Evolutionary conservation across 2,888 invertebrate species (phyloP).

Genomic region (Pollenia amentaria): DNA sequence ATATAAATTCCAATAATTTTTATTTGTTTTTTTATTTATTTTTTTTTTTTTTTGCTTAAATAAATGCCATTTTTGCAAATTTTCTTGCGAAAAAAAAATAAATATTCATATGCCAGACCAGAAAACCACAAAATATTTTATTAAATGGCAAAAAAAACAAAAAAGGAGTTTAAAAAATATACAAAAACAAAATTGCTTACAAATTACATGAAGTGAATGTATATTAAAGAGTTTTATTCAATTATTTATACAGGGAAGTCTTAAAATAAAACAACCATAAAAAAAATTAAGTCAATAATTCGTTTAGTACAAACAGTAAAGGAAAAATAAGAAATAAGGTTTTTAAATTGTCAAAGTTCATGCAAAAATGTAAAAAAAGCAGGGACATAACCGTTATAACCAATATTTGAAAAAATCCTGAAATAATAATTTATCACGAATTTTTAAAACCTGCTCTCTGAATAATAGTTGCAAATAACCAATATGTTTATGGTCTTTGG

Average conservation of each 20-base stretch:
- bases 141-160: conserved; percentile 42
- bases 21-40: conserved; percentile 8
- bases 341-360: not conserved
- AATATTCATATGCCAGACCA: conserved; percentile 1
- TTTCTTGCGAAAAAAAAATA: conserved; percentile 2
- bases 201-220: conserved; percentile 67
- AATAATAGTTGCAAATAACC: too few species aligned
- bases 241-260: conserved; percentile 56
- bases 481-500: too few species aligned
- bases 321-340: not conserved
- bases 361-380: not conserved
- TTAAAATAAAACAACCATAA: conserved; percentile 40
- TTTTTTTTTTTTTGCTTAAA: conserved; percentile 26
- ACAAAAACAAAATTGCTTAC: conserved; percentile 27
- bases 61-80: conserved; percentile 63
- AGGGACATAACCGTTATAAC: too few species aligned
- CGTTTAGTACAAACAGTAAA: conserved; percentile 19
- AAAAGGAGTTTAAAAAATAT: conserved; percentile 36
- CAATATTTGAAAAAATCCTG: too few species aligned
- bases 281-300: conserved; percentile 9
- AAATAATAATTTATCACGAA: too few species aligned
- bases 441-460: too few species aligned
- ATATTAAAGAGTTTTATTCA: conserved; percentile 26
- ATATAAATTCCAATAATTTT: conserved; percentile 54
- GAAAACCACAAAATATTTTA: conserved; percentile 61